A percentile compares a stretch with the other conserved stretches of the same genome.
Evolutionary conservation across 2,113 vertebrate species (phyloP).

Genomic region (Pitta sordida): DNA sequence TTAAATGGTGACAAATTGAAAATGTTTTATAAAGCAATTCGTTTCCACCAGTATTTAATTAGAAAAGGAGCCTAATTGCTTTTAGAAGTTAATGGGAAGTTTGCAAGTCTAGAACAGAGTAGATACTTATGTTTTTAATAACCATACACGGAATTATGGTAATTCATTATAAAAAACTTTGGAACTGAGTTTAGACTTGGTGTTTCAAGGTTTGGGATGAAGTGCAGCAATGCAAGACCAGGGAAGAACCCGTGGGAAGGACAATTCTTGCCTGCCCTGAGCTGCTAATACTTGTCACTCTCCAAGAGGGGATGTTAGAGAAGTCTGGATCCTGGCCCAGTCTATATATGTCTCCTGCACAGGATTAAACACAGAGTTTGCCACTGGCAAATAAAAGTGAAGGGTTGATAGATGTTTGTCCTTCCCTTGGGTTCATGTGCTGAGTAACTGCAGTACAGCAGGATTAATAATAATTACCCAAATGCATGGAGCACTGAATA

Average conservation of each 20-base stretch:
- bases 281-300: not conserved
- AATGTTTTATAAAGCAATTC: not conserved
- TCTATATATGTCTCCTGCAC: not conserved
- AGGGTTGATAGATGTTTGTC: not conserved
- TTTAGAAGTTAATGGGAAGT: not conserved
- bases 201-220: not conserved
- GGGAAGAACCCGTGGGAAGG: not conserved
- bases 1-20: not conserved
- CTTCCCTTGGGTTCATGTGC: not conserved
- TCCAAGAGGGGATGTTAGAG: not conserved
- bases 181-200: not conserved
- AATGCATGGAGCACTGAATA: rapidly evolving
- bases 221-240: not conserved
- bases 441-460: not conserved
- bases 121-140: not conserved
- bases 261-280: not conserved
- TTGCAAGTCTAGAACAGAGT: not conserved
- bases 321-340: not conserved
- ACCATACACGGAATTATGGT: not conserved
- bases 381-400: not conserved
- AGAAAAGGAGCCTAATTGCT: not conserved
- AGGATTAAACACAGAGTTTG: not conserved
- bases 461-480: not conserved
- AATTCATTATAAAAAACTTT: not conserved
- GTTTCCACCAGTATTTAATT: not conserved